A percentile compares a stretch with the other conserved stretches of the same genome.
Conservation (phyloP, 2,113 vertebrate species). For the Daubentonia madagascariensis region DNA sequence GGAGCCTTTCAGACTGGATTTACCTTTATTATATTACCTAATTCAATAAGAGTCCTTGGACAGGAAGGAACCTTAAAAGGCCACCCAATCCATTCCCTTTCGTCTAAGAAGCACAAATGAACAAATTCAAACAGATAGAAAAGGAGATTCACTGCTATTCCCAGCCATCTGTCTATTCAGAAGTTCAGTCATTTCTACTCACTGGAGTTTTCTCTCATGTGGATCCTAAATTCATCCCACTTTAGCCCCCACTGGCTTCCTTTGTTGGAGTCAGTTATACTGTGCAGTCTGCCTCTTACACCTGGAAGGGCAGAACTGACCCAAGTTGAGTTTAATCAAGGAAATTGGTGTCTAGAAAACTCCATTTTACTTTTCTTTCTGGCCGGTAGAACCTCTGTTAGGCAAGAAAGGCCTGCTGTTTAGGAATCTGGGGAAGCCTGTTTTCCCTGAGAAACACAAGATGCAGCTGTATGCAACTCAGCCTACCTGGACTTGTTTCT, state of each 20-base stretch:
- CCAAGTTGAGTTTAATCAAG: neutral
- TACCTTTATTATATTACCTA: slow-evolving; percentile 55
- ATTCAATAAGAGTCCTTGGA: slow-evolving; percentile 33
- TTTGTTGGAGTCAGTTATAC: neutral
- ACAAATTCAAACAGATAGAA: neutral
- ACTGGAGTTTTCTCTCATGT: neutral
- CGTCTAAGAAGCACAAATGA: slow-evolving; percentile 33
- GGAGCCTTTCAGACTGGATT: slow-evolving; percentile 36
- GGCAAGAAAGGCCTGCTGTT: neutral
- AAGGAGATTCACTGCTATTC: neutral
- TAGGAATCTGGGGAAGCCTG: neutral
- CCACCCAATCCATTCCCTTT: neutral
- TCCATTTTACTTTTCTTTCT: neutral
- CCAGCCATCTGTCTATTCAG: neutral
- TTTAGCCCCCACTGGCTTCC: neutral
- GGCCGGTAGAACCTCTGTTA: neutral
- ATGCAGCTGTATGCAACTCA: neutral
- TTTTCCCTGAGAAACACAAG: neutral
- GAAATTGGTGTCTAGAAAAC: neutral
- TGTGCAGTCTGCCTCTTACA: neutral
- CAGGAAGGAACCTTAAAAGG: slow-evolving; percentile 20
- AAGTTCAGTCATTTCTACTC: neutral
- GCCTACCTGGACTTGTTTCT: neutral
- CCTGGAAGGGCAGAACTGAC: neutral
- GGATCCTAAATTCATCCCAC: neutral